Conservation (phyloP, 1,140 invertebrate species). For the Hetaerina americana region DNA sequence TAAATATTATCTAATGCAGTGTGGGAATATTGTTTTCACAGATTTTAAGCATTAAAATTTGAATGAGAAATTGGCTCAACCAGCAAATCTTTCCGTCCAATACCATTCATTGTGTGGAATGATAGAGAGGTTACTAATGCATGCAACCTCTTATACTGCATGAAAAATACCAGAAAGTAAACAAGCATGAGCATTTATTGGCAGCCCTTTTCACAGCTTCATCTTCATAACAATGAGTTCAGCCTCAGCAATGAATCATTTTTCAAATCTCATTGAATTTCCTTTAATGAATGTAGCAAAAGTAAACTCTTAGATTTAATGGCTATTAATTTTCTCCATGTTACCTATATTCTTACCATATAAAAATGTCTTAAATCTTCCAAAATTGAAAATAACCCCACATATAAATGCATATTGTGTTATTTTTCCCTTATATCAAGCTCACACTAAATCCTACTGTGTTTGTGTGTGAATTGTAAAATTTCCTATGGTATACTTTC, state of each 20-base stretch:
- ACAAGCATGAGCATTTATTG: background rate
- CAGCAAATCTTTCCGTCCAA: background rate
- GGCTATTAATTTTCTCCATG: too few species aligned
- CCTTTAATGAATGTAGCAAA: background rate
- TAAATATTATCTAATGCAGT: too few species aligned
- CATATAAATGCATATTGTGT: background rate
- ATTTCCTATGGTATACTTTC: too few species aligned
- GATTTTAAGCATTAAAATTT: too few species aligned
- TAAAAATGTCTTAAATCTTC: background rate
- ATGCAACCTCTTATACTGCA: too few species aligned
- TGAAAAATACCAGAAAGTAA: background rate
- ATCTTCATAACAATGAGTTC: too few species aligned
- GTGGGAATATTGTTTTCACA: too few species aligned
- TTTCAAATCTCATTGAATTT: background rate
- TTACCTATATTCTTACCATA: background rate
- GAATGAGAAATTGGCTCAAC: background rate
- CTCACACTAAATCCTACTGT: too few species aligned
- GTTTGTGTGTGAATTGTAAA: too few species aligned
- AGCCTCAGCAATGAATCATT: too few species aligned
- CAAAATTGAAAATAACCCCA: background rate
- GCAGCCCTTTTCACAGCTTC: background rate
- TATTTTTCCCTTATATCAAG: too few species aligned
- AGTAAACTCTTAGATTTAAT: background rate
- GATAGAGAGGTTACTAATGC: too few species aligned
- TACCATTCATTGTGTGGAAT: background rate